Conservation (phyloP, 2,797 vertebrate genomes). For the Eulemur albifrons region DNA sequence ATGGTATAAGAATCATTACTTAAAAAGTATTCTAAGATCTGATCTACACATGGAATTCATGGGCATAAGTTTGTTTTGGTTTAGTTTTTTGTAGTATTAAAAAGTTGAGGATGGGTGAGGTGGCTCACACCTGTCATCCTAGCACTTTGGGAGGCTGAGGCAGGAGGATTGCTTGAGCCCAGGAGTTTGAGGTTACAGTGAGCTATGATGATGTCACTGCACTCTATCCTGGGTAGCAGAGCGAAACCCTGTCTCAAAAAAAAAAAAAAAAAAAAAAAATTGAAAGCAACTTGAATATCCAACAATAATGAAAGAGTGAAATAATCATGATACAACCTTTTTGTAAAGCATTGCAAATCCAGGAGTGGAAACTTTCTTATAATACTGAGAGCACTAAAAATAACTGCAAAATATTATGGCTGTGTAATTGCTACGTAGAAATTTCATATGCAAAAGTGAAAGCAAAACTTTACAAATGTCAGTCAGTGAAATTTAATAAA, state of each 20-base stretch:
- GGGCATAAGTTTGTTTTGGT: not conserved
- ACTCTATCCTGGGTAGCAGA: not conserved
- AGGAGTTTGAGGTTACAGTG: not conserved
- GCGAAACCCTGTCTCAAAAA: too few relatives aligned
- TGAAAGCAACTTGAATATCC: not conserved
- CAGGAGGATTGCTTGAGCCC: not conserved
- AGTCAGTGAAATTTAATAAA: not conserved
- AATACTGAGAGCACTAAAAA: not conserved
- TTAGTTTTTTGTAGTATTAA: not conserved
- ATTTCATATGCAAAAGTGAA: not conserved
- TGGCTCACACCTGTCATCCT: not conserved
- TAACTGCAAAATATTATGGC: not conserved
- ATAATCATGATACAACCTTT: not conserved
- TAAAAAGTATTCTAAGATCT: not conserved
- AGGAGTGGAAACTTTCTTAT: not conserved
- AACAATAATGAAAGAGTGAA: not conserved
- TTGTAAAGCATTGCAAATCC: not conserved
- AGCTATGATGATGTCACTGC: not conserved
- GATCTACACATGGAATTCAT: not conserved
- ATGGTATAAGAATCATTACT: not conserved
- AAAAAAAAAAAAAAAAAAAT: not conserved
- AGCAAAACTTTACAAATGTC: not conserved
- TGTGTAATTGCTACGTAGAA: not conserved
- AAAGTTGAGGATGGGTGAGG: not conserved
- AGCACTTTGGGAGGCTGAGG: not conserved